Evolutionary conservation across 2,797 vertebrate genomes (phyloP), one percentile per base, ranked within the genome.

Genomic region (Gobionotothen gibberifrons): DNA sequence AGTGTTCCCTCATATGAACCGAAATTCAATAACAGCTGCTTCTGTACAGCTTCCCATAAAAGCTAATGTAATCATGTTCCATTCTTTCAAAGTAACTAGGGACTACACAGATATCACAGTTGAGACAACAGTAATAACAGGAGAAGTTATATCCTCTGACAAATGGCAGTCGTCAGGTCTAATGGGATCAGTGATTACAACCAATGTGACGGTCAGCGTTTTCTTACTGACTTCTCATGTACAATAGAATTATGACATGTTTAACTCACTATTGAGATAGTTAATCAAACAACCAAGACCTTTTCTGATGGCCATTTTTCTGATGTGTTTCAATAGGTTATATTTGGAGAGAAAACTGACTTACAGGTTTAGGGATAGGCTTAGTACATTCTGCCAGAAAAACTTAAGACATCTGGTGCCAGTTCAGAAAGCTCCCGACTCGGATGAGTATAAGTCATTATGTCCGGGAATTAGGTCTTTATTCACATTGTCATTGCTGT

Each of bases 1-100:
- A 55, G 53, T 22, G 3, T 68, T 77, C 36, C 51, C 52, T 77
- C 62, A 63, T 39, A 54, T 17, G 47, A 80, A 78, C 26, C 57
- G 10, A 62, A 80, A 84, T 52, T 64, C 54, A 84, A 84, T 80
- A 74, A 70, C 12, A 36, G 36, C 68, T n/a, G 59, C 59, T 55
- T 62, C 64, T 72, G 59, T 58, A 21, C 72, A 53, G 55, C 46
- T 32, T 66, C 71, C 39, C 64, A 58, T 65, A 51, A 78, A 75
- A 55, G 56, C 48, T 58, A 81, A 78, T 72, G 46, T n/a, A 47
- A 67, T 78, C 47, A 66, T 26, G 56, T 32, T 72, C 19, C 32
- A 15, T 52, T 19, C 44, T 39, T 56, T 61, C 58, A 57, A 48
- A 62, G 40, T 47, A 72, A 57, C 55, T 21, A 16, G 72, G 44